phyloP scores from a whole-genome alignment of 64 coral and sea anemone species.

The Dendronephthya gigantea region DNA sequence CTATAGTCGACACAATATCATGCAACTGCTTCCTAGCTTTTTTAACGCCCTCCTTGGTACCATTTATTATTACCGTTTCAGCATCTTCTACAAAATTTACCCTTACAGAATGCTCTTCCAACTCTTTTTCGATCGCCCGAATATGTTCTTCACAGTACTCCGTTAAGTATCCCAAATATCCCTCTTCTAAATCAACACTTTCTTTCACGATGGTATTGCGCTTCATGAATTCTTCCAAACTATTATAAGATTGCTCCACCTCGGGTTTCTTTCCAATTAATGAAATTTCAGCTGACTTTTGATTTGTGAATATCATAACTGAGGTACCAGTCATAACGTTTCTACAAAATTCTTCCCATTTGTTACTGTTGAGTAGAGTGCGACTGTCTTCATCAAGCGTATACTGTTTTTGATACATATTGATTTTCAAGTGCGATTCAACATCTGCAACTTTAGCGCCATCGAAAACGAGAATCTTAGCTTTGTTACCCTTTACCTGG shows the following conservation, averaged over 20 bases:
- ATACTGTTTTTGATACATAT: background rate
- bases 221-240: conserved; percentile 3
- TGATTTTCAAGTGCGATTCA: background rate
- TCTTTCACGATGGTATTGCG: conserved; percentile 27
- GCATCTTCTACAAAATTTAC: background rate
- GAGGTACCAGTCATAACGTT: background rate
- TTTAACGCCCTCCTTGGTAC: conserved; percentile 3
- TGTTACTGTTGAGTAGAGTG: background rate
- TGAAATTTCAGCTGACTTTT: background rate
- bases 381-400: background rate
- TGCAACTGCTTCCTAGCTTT: background rate
- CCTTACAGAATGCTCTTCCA: background rate
- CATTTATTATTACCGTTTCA: background rate
- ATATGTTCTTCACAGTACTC: background rate
- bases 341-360: background rate
- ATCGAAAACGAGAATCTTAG: background rate
- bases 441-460: background rate
- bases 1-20: background rate
- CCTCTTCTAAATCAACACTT: background rate
- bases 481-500: background rate
- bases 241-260: background rate
- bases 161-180: background rate
- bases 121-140: background rate
- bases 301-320: background rate
- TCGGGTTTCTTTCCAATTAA: background rate